Base-by-base conservation (phyloP, 1,140 invertebrate species). In the Dendroctonus ponderosae region DNA sequence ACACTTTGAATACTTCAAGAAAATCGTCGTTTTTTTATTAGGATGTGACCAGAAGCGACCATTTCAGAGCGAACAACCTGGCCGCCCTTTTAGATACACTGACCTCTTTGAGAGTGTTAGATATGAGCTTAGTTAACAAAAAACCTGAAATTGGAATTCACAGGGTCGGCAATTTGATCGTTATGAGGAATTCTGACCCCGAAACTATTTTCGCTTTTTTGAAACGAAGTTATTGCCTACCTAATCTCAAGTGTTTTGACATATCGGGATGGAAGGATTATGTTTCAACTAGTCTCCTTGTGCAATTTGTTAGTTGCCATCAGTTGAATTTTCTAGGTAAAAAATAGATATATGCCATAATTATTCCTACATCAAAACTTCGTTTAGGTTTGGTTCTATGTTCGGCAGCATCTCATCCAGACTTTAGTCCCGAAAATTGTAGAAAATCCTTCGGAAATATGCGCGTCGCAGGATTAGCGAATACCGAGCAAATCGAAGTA, bases 121-220 rank as follows among this genome's bases (percentile, higher is more conserved):
- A 87, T 80, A 94, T 87, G 73, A 97, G 79, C 43, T 90, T 87
- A 53, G 93, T 93, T 67, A 97, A 80, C 0, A 91, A 79, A 78
- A 96, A 96, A 67, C 95, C 94, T 74, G 90, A 92, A 26, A 89
- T 91, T n/a, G 97, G 81, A 75, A 96, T 93, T 66, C 94, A 94
- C 14, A 97, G 90, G 6, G 94, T 96, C 78, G 96, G 92, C 0
- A 94, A 97, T 78, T 26, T 26, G 26, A 26, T 26, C 26, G n/a
- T n/a, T n/a, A n/a, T n/a, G n/a, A n/a, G 1, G 26, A 26, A 3
- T 26, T 2, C 26, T 26, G 26, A 26, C 3, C 26, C 26, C 9
- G 26, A 11, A 3, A 48, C 46, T 6, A 12, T 63, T 14, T 56
- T 68, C 74, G 80, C 81, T 78, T 82, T 79, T 68, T 79, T 79